Conservation (phyloP, 2,888 invertebrate genomes). For the Phasia obesa region DNA sequence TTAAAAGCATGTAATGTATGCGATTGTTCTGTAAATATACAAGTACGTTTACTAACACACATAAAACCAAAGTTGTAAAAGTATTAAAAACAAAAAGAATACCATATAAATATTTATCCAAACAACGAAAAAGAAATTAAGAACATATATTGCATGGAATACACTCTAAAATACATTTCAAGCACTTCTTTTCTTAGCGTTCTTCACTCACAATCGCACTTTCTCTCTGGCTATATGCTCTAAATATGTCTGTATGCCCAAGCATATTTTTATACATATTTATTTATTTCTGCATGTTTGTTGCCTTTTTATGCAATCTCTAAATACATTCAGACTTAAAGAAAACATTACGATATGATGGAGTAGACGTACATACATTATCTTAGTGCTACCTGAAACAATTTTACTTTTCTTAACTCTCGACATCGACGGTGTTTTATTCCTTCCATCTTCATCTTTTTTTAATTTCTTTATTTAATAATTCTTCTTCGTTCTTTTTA, state of each 20-base stretch:
- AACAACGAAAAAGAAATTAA: constrained; percentile 57
- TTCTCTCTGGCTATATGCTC: constrained; percentile 21
- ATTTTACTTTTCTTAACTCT: constrained; percentile 67
- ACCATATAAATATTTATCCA: constrained; percentile 47
- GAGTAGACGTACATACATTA: constrained; percentile 82
- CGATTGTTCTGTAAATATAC: constrained; percentile 17
- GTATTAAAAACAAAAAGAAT: constrained; percentile 51
- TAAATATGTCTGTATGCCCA: not conserved
- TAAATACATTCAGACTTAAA: constrained; percentile 43
- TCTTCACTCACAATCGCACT: constrained; percentile 15
- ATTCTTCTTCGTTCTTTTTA: constrained; percentile 4
- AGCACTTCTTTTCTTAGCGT: constrained; percentile 2
- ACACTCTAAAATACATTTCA: not conserved
- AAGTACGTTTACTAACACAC: not conserved
- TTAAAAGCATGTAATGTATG: not conserved
- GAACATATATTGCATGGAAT: constrained; percentile 26
- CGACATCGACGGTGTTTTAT: constrained; percentile 24
- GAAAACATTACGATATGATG: constrained; percentile 75
- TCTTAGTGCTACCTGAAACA: constrained; percentile 81
- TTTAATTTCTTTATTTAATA: constrained; percentile 6
- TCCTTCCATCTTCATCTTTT: not conserved
- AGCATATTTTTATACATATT: not conserved
- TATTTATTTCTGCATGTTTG: not conserved
- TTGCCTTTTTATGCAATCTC: constrained; percentile 2
- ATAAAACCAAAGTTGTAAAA: constrained; percentile 29